Conservation (phyloP, 2,113 vertebrate species). For the Excalfactoria chinensis region DNA sequence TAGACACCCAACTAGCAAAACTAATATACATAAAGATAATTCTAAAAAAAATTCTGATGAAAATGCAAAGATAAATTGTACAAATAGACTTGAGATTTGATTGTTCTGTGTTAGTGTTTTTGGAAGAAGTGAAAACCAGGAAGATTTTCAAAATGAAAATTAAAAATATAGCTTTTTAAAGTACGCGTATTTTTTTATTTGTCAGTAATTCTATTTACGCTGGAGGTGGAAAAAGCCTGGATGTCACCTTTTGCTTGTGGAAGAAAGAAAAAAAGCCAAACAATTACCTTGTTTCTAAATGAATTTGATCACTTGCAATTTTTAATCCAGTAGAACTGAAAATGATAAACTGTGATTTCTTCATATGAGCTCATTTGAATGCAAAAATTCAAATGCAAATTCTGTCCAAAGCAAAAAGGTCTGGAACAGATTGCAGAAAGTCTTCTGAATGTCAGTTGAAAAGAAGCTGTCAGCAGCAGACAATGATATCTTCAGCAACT, state of each 20-base stretch:
- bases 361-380: not conserved
- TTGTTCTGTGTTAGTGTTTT: not conserved
- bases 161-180: not conserved
- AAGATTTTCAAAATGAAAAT: not conserved
- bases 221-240: not conserved
- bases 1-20: not conserved
- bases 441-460: conserved; percentile 3
- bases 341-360: not conserved
- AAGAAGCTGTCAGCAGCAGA: conserved; percentile 24
- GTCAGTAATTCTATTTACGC: not conserved
- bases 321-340: not conserved
- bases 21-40: not conserved
- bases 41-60: not conserved
- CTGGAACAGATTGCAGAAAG: conserved; percentile 53
- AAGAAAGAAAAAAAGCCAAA: not conserved
- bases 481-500: not conserved
- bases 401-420: not conserved
- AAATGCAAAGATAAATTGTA: not conserved
- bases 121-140: not conserved
- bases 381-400: conserved; percentile 25
- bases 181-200: not conserved
- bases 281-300: not conserved
- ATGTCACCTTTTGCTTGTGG: not conserved
- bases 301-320: not conserved
- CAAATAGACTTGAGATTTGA: not conserved